These are phyloP conservation scores for Trichonephila clavata DNA, from an alignment of 1,140 invertebrate genomes.

Conservation along the genomic window DNA sequence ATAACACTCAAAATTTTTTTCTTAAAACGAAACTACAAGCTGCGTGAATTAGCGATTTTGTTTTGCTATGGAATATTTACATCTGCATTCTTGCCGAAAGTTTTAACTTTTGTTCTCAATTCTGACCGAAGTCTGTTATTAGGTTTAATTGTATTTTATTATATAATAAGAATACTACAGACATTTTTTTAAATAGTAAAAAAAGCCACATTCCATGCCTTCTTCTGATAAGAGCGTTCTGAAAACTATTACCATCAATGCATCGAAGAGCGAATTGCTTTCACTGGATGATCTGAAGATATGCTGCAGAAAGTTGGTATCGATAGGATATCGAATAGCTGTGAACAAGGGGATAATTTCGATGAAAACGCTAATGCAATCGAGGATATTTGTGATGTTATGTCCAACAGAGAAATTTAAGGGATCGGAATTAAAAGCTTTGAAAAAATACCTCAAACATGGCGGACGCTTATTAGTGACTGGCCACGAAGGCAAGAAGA, in stretches of 20 bases:
- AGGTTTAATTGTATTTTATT: no score
- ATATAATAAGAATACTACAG: no score
- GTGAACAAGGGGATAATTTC: conserved; percentile 25
- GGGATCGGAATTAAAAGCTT: conserved; percentile 83
- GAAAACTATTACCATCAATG: conserved; percentile 31
- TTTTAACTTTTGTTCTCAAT: no score
- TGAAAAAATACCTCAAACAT: conserved; percentile 88
- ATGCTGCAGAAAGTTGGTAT: not conserved
- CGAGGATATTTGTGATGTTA: conserved; percentile 14
- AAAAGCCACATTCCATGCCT: not conserved
- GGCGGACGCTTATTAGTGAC: conserved; percentile 93
- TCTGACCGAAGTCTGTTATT: no score
- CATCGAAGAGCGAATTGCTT: conserved; percentile 19
- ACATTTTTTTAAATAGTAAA: no score
- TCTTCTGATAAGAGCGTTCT: not conserved
- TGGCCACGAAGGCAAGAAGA: conserved; percentile 91
- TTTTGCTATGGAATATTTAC: no score
- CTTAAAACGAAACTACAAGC: no score
- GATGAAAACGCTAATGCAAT: not conserved
- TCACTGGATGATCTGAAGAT: not conserved
- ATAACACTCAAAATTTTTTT: no score
- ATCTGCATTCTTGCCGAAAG: no score
- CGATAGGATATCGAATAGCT: conserved; percentile 13
- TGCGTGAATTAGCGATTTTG: no score
- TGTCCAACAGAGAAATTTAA: not conserved